Conservation (phyloP, 35 echinoderm and acorn worm species). For the Chiridota heheva region DNA sequence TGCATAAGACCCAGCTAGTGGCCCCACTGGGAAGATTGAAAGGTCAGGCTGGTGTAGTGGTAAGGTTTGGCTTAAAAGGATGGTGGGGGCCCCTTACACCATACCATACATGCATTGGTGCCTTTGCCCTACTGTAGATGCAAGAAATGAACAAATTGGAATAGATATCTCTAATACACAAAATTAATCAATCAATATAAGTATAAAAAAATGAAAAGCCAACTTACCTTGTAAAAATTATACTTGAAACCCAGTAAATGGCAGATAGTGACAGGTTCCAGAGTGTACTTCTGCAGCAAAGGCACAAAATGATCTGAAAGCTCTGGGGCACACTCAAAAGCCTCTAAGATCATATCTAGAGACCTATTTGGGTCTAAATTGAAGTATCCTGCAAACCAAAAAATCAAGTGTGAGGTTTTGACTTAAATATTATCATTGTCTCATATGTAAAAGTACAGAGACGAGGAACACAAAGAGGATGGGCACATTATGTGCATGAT, state of each 20-base stretch:
- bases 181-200: no score
- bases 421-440: background rate
- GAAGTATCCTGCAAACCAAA: slow-evolving; percentile 80
- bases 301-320: slow-evolving; percentile 81
- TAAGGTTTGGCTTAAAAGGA: no score
- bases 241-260: slow-evolving; percentile 95
- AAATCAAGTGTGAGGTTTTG: no score
- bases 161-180: no score
- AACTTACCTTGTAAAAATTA: slow-evolving; percentile 89
- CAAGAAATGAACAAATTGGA: no score
- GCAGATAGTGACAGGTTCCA: slow-evolving; percentile 80
- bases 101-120: no score
- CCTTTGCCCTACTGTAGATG: no score
- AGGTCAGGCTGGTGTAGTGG: no score
- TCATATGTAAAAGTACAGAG: background rate
- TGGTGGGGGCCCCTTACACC: no score
- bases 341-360: slow-evolving; percentile 93
- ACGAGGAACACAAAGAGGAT: background rate
- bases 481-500: background rate
- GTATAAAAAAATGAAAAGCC: background rate
- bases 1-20: no score
- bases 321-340: slow-evolving; percentile 80
- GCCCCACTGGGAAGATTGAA: no score
- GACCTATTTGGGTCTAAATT: slow-evolving; percentile 95
- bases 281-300: slow-evolving; percentile 80